Conservation (phyloP, 2,888 invertebrate species). For the Ennomos erosarius region DNA sequence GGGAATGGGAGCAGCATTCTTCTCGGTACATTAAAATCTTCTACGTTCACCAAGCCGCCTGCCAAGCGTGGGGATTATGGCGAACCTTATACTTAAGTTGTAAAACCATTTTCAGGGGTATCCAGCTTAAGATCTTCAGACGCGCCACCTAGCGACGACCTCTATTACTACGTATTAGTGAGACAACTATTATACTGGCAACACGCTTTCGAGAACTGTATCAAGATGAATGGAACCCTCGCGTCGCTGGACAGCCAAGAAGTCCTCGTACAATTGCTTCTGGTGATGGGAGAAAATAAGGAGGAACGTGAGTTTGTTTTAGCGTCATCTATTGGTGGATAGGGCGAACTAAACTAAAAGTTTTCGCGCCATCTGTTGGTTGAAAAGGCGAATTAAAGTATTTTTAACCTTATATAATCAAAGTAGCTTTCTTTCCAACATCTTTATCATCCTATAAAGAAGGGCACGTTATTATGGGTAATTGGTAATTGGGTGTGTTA, state of each 20-base stretch:
- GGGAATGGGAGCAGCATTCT: too few species aligned
- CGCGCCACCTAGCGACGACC: conserved; percentile 68
- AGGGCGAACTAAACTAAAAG: conserved; percentile 2
- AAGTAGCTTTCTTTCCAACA: too few species aligned
- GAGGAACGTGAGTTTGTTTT: conserved; percentile 64
- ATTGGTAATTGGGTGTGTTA: too few species aligned
- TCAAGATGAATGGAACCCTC: conserved; percentile 68
- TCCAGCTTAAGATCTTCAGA: conserved; percentile 41
- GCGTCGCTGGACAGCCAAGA: conserved; percentile 66
- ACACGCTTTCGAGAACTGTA: conserved; percentile 74
- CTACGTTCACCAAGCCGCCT: too few species aligned
- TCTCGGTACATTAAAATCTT: too few species aligned
- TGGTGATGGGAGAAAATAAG: conserved; percentile 76
- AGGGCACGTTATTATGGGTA: too few species aligned
- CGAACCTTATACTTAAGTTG: too few species aligned
- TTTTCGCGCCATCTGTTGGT: too few species aligned
- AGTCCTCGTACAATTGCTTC: conserved; percentile 62
- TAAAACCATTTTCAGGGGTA: conserved; percentile 45
- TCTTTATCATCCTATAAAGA: too few species aligned
- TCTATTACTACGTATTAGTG: conserved; percentile 69
- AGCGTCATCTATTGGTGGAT: conserved; percentile 38
- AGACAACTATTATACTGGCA: conserved; percentile 69
- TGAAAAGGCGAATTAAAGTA: too few species aligned
- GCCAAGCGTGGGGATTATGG: too few species aligned
- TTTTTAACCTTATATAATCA: too few species aligned